Base-by-base conservation (phyloP, 2,113 vertebrate genomes). In the Cryptoleucopteryx plumbea region DNA sequence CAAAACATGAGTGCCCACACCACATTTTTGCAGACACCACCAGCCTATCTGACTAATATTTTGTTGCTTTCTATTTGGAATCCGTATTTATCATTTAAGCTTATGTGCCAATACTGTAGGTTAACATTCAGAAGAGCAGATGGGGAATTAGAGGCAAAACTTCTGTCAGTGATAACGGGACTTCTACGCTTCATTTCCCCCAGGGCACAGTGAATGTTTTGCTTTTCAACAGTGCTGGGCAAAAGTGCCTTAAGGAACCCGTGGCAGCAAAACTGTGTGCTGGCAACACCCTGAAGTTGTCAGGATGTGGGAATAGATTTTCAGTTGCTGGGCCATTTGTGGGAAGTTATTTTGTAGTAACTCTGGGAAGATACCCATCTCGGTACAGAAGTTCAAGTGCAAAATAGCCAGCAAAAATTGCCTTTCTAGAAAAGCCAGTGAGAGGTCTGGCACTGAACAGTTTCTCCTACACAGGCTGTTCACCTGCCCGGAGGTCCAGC, bases 71-170 rank as follows among this genome's bases (percentile, higher is more conserved):
- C 94, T 80, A 8, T 80, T 94, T 92, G 85, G 66, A 94, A 89
- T 73, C 43, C 58, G 47, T 92, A 67, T 93, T 96, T 97, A 52
- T 97, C 52, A 21, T 86, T 90, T 36, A 73, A 90, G 70, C 34
- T 82, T 55, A 55, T 62, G 77, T 82, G 82, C 75, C 95, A 90
- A 29, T 80, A 82, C 43, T 32, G 52, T 70, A 88, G 50, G 90
- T 94, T 94, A 93, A 38, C 86, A 78, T 90, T 90, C 89, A 92
- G 88, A 93, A 78, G 73, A 92, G 77, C 84, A 92, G 95, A 94
- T 87, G 83, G 93, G 86, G 88, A 96, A 96, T 93, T 92, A 93
- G 92, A 92, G 50, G 79, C 71, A 63, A 89, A 97, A 96, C 93
- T 96, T 96, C 95, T 94, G 96, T 90, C 93, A 79, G 56, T 47